Conservation (phyloP, 2,797 vertebrate genomes). For the Rhinogobio ventralis region DNA sequence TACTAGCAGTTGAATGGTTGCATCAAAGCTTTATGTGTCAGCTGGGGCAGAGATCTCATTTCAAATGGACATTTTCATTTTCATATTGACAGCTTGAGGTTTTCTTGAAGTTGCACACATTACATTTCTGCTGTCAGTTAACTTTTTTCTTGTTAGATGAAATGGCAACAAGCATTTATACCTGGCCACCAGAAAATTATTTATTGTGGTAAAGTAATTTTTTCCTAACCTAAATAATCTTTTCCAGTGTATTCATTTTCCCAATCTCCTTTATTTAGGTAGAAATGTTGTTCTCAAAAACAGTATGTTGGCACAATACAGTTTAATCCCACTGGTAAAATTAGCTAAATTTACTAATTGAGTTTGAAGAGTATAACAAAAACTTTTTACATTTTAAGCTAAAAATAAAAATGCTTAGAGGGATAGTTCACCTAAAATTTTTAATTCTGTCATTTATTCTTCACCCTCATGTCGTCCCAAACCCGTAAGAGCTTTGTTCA, state of each 20-base stretch:
- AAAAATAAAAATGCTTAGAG: no score
- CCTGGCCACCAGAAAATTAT: no score
- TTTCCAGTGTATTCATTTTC: background rate
- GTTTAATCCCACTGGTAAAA: no score
- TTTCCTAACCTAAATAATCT: background rate
- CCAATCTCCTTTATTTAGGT: background rate
- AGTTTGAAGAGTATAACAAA: no score
- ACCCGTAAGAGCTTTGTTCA: no score
- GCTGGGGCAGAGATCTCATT: background rate
- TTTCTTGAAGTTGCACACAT: background rate
- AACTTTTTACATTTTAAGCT: no score
- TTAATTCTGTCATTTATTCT: no score
- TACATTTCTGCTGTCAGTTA: background rate
- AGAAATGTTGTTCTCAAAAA: background rate
- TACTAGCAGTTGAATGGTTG: background rate
- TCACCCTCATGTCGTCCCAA: no score
- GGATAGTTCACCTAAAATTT: no score
- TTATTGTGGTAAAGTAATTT: background rate
- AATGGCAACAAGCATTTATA: background rate
- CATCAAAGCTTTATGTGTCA: background rate
- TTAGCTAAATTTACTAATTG: no score
- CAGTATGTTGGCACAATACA: accelerated
- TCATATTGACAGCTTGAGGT: background rate
- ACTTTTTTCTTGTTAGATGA: background rate
- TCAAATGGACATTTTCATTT: background rate